phyloP scores from a whole-genome alignment of 2,113 vertebrate species.

The Brachypodius melanocephalos region DNA sequence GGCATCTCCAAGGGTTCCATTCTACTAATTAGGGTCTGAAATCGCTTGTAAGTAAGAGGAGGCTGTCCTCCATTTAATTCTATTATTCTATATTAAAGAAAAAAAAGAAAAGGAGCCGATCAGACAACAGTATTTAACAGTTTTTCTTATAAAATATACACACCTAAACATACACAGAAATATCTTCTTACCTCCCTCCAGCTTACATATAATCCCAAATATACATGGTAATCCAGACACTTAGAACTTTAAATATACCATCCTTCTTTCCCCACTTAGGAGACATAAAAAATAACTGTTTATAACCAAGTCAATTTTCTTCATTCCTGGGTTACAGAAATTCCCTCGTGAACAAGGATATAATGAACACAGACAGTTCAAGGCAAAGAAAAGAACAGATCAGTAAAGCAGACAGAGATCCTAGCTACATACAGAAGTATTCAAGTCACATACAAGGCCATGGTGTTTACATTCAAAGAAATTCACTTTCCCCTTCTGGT shows the following conservation, averaged over 20 bases:
- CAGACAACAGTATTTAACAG: neutral
- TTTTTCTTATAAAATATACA: neutral
- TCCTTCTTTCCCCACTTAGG: neutral
- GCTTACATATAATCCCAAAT: neutral
- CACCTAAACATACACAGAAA: neutral
- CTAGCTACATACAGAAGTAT: neutral
- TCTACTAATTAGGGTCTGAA: conserved; percentile 94
- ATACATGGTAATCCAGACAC: neutral
- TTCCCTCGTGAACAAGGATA: neutral
- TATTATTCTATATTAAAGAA: conserved; percentile 84
- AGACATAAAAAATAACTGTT: neutral
- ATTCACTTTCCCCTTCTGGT: neutral
- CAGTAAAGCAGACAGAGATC: neutral
- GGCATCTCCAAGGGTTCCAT: conserved; percentile 92
- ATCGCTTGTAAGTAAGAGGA: conserved; percentile 95
- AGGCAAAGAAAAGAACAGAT: neutral
- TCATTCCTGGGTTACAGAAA: neutral
- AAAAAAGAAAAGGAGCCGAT: neutral
- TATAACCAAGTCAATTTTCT: neutral
- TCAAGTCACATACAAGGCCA: neutral
- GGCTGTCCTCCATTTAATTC: conserved; percentile 95
- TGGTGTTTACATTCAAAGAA: neutral
- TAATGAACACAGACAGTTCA: neutral
- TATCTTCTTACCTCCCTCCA: neutral
- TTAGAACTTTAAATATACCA: neutral